These are phyloP conservation scores for Pocota personata DNA, from an alignment of 2,888 invertebrate species.

Conservation along the genomic window DNA sequence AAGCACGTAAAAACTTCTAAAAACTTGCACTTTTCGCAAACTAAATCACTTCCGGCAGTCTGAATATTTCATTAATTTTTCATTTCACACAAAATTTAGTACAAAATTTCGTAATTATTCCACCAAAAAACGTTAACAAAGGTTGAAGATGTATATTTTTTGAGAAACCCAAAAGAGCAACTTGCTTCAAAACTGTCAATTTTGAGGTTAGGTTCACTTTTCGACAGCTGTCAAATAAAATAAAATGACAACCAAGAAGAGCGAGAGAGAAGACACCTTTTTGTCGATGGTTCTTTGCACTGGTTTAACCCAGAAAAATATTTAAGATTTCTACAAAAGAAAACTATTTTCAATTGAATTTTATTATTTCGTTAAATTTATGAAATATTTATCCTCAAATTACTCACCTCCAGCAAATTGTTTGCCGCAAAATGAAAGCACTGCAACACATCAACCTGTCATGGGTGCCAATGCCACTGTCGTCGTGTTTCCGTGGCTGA, in stretches of 20 bases:
- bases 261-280: slow-evolving; percentile 12
- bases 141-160: not conserved
- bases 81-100: not conserved
- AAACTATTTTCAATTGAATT: not conserved
- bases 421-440: slow-evolving; percentile 28
- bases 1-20: not conserved
- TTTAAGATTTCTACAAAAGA: slow-evolving; percentile 22
- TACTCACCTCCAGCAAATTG: slow-evolving; percentile 14
- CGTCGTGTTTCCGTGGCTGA: slow-evolving; percentile 50
- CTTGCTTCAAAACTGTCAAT: slow-evolving; percentile 41
- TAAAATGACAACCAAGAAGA: slow-evolving; percentile 54
- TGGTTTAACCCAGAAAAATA: slow-evolving; percentile 54
- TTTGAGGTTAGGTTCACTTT: slow-evolving; percentile 60
- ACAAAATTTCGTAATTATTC: not conserved
- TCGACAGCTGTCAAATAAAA: slow-evolving; percentile 68
- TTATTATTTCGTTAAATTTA: not conserved
- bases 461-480: slow-evolving; percentile 20
- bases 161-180: slow-evolving; percentile 13
- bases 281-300: slow-evolving; percentile 23
- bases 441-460: slow-evolving; percentile 61
- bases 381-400: not conserved
- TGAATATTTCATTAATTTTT: not conserved
- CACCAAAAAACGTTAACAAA: not conserved
- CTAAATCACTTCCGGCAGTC: not conserved
- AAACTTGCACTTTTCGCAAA: not conserved